Evolutionary conservation across 2,113 vertebrate species (phyloP).

Genomic region (Tragulus kanchil): DNA sequence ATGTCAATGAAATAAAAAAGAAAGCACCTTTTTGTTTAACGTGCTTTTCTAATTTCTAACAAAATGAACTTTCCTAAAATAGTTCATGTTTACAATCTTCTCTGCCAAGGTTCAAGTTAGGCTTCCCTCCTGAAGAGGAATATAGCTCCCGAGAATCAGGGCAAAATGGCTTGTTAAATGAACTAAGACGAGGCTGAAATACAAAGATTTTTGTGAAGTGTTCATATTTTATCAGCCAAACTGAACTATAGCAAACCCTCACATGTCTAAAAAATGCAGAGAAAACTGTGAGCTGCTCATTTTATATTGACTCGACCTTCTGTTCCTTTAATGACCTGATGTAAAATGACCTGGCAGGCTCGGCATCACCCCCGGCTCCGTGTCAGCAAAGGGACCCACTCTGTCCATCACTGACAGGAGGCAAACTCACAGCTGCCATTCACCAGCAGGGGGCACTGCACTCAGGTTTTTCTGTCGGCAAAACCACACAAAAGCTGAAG

Average conservation of each 20-base stretch:
- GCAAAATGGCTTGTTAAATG: background rate
- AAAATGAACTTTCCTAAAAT: background rate
- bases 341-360: constrained; percentile 91
- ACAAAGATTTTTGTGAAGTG: background rate
- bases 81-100: constrained; percentile 43
- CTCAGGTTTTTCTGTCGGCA: constrained; percentile 84
- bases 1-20: background rate
- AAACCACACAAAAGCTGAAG: constrained; percentile 73
- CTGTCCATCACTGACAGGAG: constrained; percentile 89
- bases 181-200: constrained; percentile 16
- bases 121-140: background rate
- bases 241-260: constrained; percentile 66
- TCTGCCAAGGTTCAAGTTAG: constrained; percentile 12
- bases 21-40: background rate
- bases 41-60: constrained; percentile 1
- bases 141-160: background rate
- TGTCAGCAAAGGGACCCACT: constrained; percentile 88
- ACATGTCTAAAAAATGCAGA: constrained; percentile 69
- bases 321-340: constrained; percentile 85
- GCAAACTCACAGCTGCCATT: constrained; percentile 84
- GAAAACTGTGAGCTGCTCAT: constrained; percentile 68
- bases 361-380: constrained; percentile 88
- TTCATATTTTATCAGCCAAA: constrained; percentile 70
- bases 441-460: constrained; percentile 91
- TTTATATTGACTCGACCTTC: constrained; percentile 74